These are phyloP conservation scores for Diadophis punctatus DNA, from an alignment of 2,113 vertebrate species.

Conservation along the genomic window DNA sequence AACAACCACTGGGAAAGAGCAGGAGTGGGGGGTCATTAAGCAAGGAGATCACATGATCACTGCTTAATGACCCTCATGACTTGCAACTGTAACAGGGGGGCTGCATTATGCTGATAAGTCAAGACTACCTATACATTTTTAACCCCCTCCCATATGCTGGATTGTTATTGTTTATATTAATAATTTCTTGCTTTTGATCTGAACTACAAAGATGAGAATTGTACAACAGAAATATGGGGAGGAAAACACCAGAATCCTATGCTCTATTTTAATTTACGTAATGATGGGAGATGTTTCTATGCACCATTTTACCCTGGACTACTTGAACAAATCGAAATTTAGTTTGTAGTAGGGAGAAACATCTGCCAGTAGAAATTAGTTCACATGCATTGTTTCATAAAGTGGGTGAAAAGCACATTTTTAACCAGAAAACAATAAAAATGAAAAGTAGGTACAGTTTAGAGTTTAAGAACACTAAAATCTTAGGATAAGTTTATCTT, in stretches of 20 bases:
- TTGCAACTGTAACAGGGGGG: neutral
- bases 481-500: neutral
- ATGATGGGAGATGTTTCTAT: constrained; percentile 9
- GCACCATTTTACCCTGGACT: constrained; percentile 27
- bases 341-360: neutral
- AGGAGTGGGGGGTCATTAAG: neutral
- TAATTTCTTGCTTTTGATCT: neutral
- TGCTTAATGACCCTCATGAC: neutral
- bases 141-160: neutral
- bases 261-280: constrained; percentile 14
- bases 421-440: constrained; percentile 11
- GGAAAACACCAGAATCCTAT: neutral
- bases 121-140: neutral
- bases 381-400: constrained; percentile 23
- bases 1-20: neutral
- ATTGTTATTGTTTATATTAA: neutral
- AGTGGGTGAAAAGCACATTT: neutral
- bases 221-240: no score
- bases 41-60: neutral
- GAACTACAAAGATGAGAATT: neutral
- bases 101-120: neutral
- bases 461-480: constrained; percentile 7
- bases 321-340: constrained; percentile 55
- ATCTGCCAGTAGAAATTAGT: constrained; percentile 29
- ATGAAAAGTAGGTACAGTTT: neutral